Evolutionary conservation across 1,140 invertebrate genomes (phyloP).

Genomic region (Linepithema humile): DNA sequence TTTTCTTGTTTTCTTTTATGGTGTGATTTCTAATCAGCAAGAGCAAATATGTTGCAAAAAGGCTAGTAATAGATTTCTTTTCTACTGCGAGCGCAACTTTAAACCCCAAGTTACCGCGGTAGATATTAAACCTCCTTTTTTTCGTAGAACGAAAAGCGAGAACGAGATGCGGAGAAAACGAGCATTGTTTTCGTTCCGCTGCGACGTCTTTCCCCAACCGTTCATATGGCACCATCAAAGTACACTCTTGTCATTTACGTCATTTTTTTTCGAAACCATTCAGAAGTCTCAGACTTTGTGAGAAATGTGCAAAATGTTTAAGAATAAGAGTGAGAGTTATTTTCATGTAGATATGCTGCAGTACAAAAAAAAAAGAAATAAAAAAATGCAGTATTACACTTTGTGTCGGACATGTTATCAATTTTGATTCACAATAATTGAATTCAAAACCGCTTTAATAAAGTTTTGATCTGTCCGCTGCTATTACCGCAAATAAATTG

Average conservation of each 20-base stretch:
- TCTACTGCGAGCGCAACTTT: constrained; percentile 18
- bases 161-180: background rate
- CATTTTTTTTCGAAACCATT: constrained; percentile 1
- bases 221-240: constrained; percentile 15
- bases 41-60: background rate
- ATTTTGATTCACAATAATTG: constrained; percentile 35
- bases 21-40: background rate
- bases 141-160: background rate
- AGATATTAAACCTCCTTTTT: constrained; percentile 39
- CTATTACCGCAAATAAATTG: constrained; percentile 31
- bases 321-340: background rate
- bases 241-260: constrained; percentile 6
- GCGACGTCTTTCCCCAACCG: background rate
- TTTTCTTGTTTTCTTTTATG: background rate
- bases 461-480: constrained; percentile 17
- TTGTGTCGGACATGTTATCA: background rate
- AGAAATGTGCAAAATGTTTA: background rate
- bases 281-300: background rate
- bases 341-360: background rate
- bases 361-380: background rate
- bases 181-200: constrained; percentile 61
- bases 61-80: background rate
- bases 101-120: constrained; percentile 11
- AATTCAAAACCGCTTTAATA: constrained; percentile 20
- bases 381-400: background rate